Percentiles rank a stretch among this genome's conserved stretches.
Conservation (phyloP, 37 sponge, comb jelly and placozoan species). For the Cliona cf. orientalis region DNA sequence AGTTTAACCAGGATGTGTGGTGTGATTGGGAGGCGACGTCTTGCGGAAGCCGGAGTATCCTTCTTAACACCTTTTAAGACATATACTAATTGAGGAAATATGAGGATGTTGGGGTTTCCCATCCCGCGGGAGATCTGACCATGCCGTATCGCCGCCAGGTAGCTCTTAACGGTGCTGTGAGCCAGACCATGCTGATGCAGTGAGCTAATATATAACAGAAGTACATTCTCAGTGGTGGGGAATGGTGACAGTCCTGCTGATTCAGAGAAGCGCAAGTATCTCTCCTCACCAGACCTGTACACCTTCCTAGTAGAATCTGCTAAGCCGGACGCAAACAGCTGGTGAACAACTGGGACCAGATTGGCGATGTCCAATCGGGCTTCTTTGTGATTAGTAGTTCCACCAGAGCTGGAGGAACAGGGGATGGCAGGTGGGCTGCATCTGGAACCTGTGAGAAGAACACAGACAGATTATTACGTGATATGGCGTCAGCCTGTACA, state of each 20-base stretch:
- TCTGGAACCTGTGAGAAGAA: not conserved
- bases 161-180: not conserved
- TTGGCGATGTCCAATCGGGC: too few species aligned
- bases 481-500: conserved; percentile 3
- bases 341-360: conserved; percentile 6
- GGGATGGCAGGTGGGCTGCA: not conserved
- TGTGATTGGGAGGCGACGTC: not conserved
- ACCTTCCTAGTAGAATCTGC: not conserved
- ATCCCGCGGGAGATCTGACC: not conserved
- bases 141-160: not conserved
- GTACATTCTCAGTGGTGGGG: not conserved
- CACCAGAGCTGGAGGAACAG: not conserved
- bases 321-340: conserved; percentile 6
- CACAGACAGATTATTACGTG: not conserved
- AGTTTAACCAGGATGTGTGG: not conserved
- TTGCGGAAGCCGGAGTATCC: not conserved
- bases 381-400: too few species aligned
- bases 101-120: conserved; percentile 1
- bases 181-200: not conserved
- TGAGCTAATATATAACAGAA: not conserved
- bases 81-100: not conserved
- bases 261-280: not conserved
- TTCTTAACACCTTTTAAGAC: not conserved
- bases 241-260: not conserved
- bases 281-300: not conserved